Percentiles rank a stretch among this genome's conserved stretches.
These are phyloP conservation scores for Pelobates cultripes DNA, from an alignment of 2,797 vertebrate genomes.

Conservation along the genomic window DNA sequence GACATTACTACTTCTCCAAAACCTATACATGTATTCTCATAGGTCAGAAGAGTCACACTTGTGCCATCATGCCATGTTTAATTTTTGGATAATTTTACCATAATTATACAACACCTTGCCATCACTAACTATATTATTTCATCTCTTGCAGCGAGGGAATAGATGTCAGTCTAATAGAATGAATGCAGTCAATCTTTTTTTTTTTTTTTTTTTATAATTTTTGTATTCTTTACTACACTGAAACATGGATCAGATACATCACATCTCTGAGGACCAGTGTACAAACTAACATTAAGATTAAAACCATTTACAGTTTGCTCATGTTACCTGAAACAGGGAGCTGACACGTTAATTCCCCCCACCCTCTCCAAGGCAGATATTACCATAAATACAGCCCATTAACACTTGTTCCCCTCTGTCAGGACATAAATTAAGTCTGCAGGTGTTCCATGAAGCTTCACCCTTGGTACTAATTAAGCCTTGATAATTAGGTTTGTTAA, in stretches of 20 bases:
- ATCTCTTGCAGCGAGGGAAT: conserved; percentile 14
- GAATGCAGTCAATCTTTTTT: neutral
- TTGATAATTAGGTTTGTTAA: conserved; percentile 99
- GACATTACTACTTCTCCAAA: too few species aligned
- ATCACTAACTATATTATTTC: too few species aligned
- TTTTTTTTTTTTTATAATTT: conserved; percentile 3
- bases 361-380: conserved; percentile 83
- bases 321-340: conserved; percentile 69
- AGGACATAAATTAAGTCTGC: conserved; percentile 99
- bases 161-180: conserved; percentile 32
- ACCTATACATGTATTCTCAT: neutral
- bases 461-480: conserved; percentile 99
- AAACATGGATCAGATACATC: conserved; percentile 60
- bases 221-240: conserved; percentile 58
- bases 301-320: conserved; percentile 73
- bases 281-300: conserved; percentile 72
- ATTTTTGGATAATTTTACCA: conserved; percentile 25
- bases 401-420: conserved; percentile 99
- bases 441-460: conserved; percentile 98
- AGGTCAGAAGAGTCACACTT: neutral
- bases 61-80: conserved; percentile 7
- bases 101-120: too few species aligned
- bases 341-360: conserved; percentile 68
- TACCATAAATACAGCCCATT: conserved; percentile 99
- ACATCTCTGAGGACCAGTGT: conserved; percentile 65